These are phyloP conservation scores for Chloroceryle aenea DNA, from an alignment of 2,113 vertebrate species.

Conservation along the genomic window DNA sequence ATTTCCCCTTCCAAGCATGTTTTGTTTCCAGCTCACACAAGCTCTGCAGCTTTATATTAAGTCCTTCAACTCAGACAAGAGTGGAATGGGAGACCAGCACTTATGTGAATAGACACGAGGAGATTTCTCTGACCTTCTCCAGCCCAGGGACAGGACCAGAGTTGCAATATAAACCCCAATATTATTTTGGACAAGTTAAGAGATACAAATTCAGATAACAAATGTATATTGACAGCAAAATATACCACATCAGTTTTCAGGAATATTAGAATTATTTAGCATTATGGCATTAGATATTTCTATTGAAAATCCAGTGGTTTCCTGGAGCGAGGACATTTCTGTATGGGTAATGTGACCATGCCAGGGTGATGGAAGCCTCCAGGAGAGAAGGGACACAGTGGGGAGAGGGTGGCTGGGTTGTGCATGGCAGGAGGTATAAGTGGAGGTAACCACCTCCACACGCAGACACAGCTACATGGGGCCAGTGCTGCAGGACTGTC, in stretches of 20 bases:
- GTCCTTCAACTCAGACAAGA: background rate
- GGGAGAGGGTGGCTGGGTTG: background rate
- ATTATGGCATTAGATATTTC: background rate
- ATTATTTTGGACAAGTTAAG: background rate
- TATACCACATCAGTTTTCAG: background rate
- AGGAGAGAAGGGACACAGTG: background rate
- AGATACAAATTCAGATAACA: background rate
- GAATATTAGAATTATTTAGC: background rate
- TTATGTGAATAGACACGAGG: fast-evolving
- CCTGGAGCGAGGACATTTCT: background rate
- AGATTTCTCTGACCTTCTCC: background rate
- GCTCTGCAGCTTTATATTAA: background rate
- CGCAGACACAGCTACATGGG: fast-evolving
- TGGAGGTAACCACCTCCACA: background rate
- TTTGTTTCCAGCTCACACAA: background rate
- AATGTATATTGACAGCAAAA: background rate
- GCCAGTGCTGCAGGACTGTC: background rate
- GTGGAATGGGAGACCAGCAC: background rate
- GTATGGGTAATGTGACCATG: fast-evolving
- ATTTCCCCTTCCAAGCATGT: background rate
- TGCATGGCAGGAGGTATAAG: background rate
- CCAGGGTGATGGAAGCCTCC: background rate
- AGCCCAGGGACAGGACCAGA: background rate
- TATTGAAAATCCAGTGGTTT: background rate
- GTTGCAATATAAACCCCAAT: background rate